Conservation (phyloP, 2,888 invertebrate genomes). For the Uropetala carovei region DNA sequence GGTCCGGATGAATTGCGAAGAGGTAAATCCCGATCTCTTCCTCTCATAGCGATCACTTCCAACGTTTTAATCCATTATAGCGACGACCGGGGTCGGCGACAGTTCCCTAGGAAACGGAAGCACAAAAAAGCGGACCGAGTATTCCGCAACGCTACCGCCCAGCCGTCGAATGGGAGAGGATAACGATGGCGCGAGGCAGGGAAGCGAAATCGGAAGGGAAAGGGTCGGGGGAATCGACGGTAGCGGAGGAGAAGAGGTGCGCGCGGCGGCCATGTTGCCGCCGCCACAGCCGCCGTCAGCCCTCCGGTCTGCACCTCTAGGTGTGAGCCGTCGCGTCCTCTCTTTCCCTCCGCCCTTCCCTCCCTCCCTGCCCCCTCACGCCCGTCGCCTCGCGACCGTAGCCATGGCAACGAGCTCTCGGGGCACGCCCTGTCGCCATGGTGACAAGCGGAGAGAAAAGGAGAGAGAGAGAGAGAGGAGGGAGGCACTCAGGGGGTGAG, state of each 20-base stretch:
- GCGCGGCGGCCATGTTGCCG: constrained; percentile 43
- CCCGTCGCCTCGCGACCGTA: constrained; percentile 44
- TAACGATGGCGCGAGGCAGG: too few species aligned
- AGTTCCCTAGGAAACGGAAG: too few species aligned
- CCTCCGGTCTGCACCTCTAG: constrained; percentile 52
- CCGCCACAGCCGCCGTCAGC: constrained; percentile 59
- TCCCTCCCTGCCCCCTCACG: not conserved
- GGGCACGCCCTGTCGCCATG: constrained; percentile 58
- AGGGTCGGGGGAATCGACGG: not conserved
- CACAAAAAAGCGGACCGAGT: too few species aligned
- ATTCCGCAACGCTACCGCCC: too few species aligned
- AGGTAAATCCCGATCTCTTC: not conserved
- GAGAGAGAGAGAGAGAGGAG: not conserved
- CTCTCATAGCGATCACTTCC: not conserved
- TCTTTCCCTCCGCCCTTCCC: not conserved
- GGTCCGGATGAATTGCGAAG: too few species aligned
- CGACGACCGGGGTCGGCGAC: too few species aligned
- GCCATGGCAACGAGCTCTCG: constrained; percentile 49
- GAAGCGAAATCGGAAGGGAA: too few species aligned
- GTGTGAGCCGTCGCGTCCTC: constrained; percentile 54
- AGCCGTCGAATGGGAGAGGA: too few species aligned
- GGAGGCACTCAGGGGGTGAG: not conserved
- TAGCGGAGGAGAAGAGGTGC: constrained; percentile 26
- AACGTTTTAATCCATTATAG: too few species aligned
- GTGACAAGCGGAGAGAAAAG: constrained; percentile 11